Conservation (phyloP, 2,888 invertebrate species). For the Tromatobia lineatoria region DNA sequence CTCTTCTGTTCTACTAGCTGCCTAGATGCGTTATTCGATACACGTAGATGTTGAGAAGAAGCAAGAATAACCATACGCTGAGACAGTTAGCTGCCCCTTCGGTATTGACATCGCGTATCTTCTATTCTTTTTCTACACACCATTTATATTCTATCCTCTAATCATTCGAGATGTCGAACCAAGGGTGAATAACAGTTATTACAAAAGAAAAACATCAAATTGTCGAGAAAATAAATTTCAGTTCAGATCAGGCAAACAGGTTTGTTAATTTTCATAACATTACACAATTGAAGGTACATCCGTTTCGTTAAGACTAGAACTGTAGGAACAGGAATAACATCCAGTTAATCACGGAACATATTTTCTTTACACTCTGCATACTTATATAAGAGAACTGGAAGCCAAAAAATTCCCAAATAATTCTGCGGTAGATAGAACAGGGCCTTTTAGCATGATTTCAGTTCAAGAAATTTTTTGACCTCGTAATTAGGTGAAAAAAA, state of each 20-base stretch:
- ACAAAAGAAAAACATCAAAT: not conserved
- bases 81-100: slow-evolving; percentile 3
- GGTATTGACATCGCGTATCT: not conserved
- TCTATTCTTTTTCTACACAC: not conserved
- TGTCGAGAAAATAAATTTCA: no score
- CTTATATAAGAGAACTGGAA: no score
- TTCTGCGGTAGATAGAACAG: no score
- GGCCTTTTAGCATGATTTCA: no score
- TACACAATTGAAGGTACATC: no score
- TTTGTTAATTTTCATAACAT: not conserved
- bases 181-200: not conserved
- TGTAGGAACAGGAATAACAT: no score
- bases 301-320: no score
- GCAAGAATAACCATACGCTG: slow-evolving; percentile 39
- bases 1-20: slow-evolving; percentile 21
- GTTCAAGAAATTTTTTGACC: no score
- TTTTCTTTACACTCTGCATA: no score
- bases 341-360: no score
- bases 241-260: not conserved
- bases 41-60: slow-evolving; percentile 6
- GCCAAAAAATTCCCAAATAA: no score
- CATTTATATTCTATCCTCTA: not conserved
- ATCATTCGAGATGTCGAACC: not conserved
- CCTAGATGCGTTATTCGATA: slow-evolving; percentile 48
- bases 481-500: no score